Base-by-base conservation (phyloP, 2,797 vertebrate genomes). In the Cygnus olor region DNA sequence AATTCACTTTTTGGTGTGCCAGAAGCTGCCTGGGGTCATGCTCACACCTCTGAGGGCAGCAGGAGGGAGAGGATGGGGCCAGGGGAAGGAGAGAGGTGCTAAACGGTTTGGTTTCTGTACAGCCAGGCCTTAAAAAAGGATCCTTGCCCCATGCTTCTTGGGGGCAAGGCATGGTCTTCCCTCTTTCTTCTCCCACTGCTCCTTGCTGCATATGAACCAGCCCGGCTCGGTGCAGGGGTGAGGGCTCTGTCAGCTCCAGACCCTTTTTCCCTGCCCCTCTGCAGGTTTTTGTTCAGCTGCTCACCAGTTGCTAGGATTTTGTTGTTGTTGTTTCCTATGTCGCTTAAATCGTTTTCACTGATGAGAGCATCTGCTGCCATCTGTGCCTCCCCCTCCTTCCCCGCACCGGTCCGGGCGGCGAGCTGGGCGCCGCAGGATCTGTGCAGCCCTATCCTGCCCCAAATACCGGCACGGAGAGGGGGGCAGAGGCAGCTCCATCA, bases 301-400 rank as follows among this genome's bases (percentile, higher is more conserved):
- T 95, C 80, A 94, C 90, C 90, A 96, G 91, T 95, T 95, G 94
- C 93, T 95, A 91, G 73, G 44, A 1, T 0, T 80, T 51, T 91
- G 34, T 63, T 63, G 27, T 74, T 42, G 30, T 83, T 83, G 64
- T 87, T 89, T 87, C 80, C 57, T 93, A 56, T 93, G 93, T 93
- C 94, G 58, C 85, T 90, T 90, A 92, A 88, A 70, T 93, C 95
- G 63, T 96, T 93, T 96, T 86, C 93, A 91, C 83, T 95, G 94
- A 84, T 91, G 93, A 95, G 93, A 96, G 95, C 94, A 96, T 96
- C 94, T 96, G 95, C 94, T 95, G 90, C 96, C 96, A 96, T 96
- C 95, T 96, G 96, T 94, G 94, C 83, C 77, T 94, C 58, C 64
- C 65, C 16, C 57, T 85, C 85, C 91, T 90, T 78, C 85, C 70